Evolutionary conservation across 2,113 vertebrate species (phyloP).

Genomic region (Scomber colias): DNA sequence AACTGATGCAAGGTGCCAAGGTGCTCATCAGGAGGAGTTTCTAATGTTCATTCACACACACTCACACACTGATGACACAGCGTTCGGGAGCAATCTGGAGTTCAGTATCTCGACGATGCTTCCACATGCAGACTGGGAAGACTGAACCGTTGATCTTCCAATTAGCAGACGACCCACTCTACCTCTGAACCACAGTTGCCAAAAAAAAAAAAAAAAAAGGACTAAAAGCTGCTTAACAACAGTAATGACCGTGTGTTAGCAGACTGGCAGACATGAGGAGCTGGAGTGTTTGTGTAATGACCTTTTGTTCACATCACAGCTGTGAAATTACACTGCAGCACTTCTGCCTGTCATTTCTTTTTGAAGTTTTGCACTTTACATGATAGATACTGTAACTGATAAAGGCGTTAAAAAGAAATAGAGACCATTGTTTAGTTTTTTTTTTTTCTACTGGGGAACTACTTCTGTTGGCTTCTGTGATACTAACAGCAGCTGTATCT

Average conservation of each 20-base stretch:
- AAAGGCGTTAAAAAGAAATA: not conserved
- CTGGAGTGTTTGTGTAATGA: not conserved
- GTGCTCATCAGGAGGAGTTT: too few species aligned
- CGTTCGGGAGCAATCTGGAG: too few species aligned
- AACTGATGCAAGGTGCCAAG: too few species aligned
- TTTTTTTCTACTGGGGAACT: not conserved
- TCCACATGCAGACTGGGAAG: too few species aligned
- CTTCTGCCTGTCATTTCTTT: not conserved
- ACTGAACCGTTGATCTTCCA: too few species aligned
- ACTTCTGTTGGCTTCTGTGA: not conserved
- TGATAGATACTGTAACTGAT: not conserved
- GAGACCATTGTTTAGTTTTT: not conserved
- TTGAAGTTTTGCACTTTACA: not conserved
- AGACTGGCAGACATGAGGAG: not conserved
- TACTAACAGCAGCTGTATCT: not conserved
- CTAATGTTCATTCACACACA: too few species aligned
- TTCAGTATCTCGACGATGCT: too few species aligned
- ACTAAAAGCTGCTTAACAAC: too few species aligned
- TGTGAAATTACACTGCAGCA: not conserved
- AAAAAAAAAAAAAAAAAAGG: too few species aligned
- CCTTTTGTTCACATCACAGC: slow-evolving; percentile 13
- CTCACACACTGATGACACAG: too few species aligned
- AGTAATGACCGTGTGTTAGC: not conserved
- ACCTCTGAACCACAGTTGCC: too few species aligned
- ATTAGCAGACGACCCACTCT: too few species aligned